phyloP scores from a whole-genome alignment of 2,888 invertebrate genomes.

The Strigamia transsilvanica region DNA sequence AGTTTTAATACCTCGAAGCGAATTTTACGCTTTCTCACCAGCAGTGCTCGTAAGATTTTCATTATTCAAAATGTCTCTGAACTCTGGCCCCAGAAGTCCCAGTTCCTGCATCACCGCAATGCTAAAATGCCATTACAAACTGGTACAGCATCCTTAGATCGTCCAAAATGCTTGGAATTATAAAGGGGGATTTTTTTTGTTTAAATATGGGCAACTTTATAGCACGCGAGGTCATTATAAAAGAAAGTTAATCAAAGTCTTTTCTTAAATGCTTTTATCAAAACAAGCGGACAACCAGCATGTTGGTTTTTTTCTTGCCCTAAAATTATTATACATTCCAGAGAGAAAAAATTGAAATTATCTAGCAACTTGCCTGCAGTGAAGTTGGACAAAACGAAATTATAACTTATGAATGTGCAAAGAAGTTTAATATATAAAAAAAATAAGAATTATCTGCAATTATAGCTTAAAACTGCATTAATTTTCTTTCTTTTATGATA shows the following conservation, averaged over 20 bases:
- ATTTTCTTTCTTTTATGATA: background rate
- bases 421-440: background rate
- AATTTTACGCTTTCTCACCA: background rate
- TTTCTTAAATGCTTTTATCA: background rate
- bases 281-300: background rate
- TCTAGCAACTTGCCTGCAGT: background rate
- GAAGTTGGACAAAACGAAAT: background rate
- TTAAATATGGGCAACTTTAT: no score
- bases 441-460: background rate
- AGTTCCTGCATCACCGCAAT: background rate
- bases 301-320: background rate
- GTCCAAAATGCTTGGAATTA: no score
- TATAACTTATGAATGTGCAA: background rate
- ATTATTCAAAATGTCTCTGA: background rate
- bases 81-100: background rate
- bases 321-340: conserved; percentile 8
- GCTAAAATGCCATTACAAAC: no score
- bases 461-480: background rate
- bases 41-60: background rate
- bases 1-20: background rate
- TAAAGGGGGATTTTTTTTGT: no score
- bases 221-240: no score
- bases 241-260: background rate
- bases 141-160: no score
- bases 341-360: background rate